Evolutionary conservation across 2,797 vertebrate species (phyloP).

Genomic region (Cirrhinus molitorella): DNA sequence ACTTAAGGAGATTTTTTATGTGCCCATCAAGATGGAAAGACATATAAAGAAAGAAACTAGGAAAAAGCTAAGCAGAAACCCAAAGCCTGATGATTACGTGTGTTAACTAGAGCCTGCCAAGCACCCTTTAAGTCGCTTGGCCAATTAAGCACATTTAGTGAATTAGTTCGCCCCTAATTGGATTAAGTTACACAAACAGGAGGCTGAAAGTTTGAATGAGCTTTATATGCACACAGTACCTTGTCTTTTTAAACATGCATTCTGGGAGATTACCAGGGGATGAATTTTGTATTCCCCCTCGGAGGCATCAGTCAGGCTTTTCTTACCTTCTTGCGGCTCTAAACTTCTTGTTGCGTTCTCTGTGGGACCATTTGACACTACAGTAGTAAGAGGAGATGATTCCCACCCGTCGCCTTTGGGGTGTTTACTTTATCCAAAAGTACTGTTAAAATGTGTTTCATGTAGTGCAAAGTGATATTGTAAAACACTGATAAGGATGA

Average conservation of each 20-base stretch:
- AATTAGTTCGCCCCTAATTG: constrained; percentile 44
- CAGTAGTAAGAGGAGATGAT: background rate
- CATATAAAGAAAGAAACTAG: background rate
- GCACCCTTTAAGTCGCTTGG: constrained; percentile 59
- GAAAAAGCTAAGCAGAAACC: background rate
- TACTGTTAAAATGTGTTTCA: constrained; percentile 24
- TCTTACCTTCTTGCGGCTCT: background rate
- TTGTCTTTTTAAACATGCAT: constrained; percentile 57
- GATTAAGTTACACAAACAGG: constrained; percentile 60
- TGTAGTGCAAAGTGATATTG: background rate
- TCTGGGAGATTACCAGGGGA: constrained; percentile 3
- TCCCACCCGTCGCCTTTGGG: background rate
- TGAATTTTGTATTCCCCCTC: background rate
- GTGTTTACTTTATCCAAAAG: constrained; percentile 27
- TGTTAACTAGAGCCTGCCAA: constrained; percentile 66
- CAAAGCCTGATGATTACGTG: constrained; percentile 16
- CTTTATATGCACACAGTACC: constrained; percentile 53
- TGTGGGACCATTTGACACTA: background rate
- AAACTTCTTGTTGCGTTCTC: constrained; percentile 16
- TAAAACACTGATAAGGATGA: constrained; percentile 19
- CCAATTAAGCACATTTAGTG: constrained; percentile 66
- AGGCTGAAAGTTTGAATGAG: constrained; percentile 54
- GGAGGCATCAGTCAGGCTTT: constrained; percentile 12
- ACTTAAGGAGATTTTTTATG: constrained; percentile 4
- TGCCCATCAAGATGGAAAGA: background rate